Percentiles rank a stretch among this genome's conserved stretches.
phyloP scores from a whole-genome alignment of 2,888 invertebrate genomes.

The Erpobdella octoculata region DNA sequence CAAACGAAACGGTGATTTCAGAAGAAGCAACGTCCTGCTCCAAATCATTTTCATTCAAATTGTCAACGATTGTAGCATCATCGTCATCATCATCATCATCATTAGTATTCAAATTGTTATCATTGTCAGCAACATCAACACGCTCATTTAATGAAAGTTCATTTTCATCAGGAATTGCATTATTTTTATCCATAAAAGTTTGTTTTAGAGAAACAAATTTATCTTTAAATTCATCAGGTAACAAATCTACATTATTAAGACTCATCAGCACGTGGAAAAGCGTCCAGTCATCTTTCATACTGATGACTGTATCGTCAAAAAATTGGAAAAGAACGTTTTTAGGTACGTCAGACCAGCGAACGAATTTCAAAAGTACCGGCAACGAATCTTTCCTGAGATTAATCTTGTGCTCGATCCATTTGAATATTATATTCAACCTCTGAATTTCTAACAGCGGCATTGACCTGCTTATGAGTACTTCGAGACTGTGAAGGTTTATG shows the following conservation, averaged over 20 bases:
- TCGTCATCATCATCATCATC: not conserved
- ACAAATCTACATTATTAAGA: conserved; percentile 18
- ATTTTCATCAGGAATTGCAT: not conserved
- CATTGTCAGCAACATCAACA: no score
- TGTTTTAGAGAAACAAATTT: conserved; percentile 10
- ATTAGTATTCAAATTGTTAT: not conserved
- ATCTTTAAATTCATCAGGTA: not conserved
- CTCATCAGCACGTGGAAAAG: conserved; percentile 17
- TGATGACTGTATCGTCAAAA: not conserved
- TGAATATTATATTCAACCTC: conserved; percentile 55
- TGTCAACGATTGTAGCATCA: conserved; percentile 4
- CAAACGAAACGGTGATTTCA: no score
- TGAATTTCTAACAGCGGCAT: conserved; percentile 46
- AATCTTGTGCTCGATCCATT: conserved; percentile 57
- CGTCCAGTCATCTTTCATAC: conserved; percentile 20
- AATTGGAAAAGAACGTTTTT: conserved; percentile 26
- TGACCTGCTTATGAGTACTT: conserved; percentile 41
- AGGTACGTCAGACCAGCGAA: conserved; percentile 45
- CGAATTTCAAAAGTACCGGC: conserved; percentile 54
- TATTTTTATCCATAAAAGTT: not conserved
- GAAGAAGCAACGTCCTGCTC: not conserved
- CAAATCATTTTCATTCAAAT: not conserved
- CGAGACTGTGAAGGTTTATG: conserved; percentile 54
- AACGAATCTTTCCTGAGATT: conserved; percentile 57
- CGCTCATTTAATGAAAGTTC: no score